Evolutionary conservation across 2,888 invertebrate species (phyloP).

Genomic region (Hypolimnas misippus): DNA sequence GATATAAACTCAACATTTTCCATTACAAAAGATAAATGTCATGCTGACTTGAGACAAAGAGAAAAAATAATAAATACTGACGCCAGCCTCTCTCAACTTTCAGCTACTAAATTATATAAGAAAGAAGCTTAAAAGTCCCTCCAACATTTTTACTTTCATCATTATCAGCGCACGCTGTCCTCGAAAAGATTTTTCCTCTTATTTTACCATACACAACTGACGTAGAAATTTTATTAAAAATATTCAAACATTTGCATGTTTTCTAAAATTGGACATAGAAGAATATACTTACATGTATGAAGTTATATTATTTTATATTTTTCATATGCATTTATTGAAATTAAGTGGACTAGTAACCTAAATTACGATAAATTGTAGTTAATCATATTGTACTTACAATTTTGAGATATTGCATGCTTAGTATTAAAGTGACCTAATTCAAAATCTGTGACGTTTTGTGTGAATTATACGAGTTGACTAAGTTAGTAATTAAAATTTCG

Average conservation of each 20-base stretch:
- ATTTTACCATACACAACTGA: background rate
- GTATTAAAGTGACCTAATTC: too few species aligned
- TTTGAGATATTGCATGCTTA: too few species aligned
- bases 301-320: too few species aligned
- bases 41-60: conserved; percentile 13
- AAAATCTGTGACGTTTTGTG: too few species aligned
- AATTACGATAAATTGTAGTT: too few species aligned
- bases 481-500: too few species aligned
- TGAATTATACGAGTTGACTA: too few species aligned
- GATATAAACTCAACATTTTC: conserved; percentile 12
- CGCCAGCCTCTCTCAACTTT: conserved; percentile 15
- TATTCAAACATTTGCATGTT: background rate
- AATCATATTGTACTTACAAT: too few species aligned
- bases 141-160: conserved; percentile 4
- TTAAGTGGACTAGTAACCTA: too few species aligned
- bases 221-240: background rate
- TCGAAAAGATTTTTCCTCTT: background rate
- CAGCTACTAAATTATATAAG: conserved; percentile 14
- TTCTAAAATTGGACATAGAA: too few species aligned
- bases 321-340: too few species aligned
- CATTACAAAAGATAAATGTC: conserved; percentile 19
- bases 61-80: conserved; percentile 20
- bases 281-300: too few species aligned
- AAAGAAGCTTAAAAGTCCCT: conserved; percentile 2
- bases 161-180: background rate